phyloP scores from a whole-genome alignment of 2,888 invertebrate species.

The Pachymerium ferrugineum region DNA sequence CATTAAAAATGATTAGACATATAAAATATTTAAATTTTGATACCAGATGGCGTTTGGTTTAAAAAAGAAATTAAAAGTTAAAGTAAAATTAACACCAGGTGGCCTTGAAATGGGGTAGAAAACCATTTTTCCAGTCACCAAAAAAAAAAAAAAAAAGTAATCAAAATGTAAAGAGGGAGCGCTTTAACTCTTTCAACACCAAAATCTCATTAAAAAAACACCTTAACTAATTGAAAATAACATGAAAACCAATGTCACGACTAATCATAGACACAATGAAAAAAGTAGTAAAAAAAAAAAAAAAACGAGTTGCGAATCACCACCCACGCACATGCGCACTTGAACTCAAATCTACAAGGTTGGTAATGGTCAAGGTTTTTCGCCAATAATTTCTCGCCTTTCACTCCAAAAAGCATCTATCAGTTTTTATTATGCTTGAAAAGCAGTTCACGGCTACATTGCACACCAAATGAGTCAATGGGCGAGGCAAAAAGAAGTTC shows the following conservation, averaged over 20 bases:
- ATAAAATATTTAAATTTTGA: no score
- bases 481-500: background rate
- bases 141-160: background rate
- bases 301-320: background rate
- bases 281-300: no score
- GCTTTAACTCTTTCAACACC: background rate
- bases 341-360: slow-evolving; percentile 11
- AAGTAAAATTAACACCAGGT: no score
- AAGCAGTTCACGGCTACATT: background rate
- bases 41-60: no score
- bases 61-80: no score
- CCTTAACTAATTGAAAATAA: background rate
- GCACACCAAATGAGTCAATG: background rate
- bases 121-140: background rate
- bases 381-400: slow-evolving; percentile 7
- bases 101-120: no score
- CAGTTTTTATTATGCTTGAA: background rate
- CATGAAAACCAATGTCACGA: background rate
- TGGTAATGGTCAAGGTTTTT: background rate
- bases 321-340: slow-evolving; percentile 11
- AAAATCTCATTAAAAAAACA: background rate
- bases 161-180: no score
- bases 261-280: no score
- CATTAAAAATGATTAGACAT: no score
- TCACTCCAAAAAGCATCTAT: slow-evolving; percentile 4